These are phyloP conservation scores for Phthorimaea operculella DNA, from an alignment of 1,140 invertebrate species.

Conservation along the genomic window DNA sequence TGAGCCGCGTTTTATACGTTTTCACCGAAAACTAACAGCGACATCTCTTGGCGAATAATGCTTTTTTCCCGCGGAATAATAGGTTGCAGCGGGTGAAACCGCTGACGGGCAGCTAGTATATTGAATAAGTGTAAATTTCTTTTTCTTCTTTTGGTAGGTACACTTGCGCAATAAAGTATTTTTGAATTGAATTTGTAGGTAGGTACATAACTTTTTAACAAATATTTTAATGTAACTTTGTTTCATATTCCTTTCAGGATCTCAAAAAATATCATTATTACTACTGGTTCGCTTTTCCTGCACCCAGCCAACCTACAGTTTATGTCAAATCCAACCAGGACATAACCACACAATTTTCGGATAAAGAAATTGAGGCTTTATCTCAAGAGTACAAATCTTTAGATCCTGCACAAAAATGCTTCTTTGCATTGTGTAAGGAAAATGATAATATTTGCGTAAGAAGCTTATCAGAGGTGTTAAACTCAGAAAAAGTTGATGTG, in stretches of 20 bases:
- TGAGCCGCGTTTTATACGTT: too few species aligned
- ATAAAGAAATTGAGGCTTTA: conserved; percentile 62
- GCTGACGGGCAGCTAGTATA: too few species aligned
- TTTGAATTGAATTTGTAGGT: too few species aligned
- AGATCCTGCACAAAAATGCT: conserved; percentile 64
- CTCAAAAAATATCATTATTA: conserved; percentile 93
- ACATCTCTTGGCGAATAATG: too few species aligned
- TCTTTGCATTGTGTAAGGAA: conserved; percentile 65
- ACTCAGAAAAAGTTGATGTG: conserved; percentile 24
- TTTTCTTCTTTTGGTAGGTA: too few species aligned
- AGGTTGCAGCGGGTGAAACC: too few species aligned
- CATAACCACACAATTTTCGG: conserved; percentile 54
- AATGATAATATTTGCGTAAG: conserved; percentile 46
- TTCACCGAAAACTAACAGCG: too few species aligned
- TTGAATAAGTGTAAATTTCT: too few species aligned
- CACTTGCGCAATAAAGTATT: too few species aligned
- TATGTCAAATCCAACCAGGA: conserved; percentile 36
- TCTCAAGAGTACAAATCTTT: conserved; percentile 56
- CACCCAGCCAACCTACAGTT: conserved; percentile 74
- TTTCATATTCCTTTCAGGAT: conserved; percentile 72
- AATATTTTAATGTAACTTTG: too few species aligned
- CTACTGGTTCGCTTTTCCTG: conserved; percentile 96
- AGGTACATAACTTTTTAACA: too few species aligned
- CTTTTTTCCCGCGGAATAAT: too few species aligned
- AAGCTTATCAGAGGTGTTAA: conserved; percentile 50